Base-by-base conservation (phyloP, 2,797 vertebrate species). In the Cirrhinus mrigala region DNA sequence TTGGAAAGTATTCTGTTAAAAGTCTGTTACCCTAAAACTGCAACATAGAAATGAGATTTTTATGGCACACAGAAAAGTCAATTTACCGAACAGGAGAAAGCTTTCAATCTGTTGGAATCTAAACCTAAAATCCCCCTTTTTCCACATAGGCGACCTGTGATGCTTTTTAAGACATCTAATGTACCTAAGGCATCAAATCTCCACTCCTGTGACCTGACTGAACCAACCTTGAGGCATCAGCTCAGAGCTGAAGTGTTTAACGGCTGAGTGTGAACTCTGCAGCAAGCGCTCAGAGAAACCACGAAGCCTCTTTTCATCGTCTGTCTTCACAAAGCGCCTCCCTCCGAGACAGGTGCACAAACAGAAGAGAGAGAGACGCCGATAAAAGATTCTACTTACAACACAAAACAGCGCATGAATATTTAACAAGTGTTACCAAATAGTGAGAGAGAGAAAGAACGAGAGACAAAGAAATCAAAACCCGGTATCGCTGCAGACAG, bases 341-440 rank as follows among this genome's bases (percentile, higher is more conserved):
- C 77, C 87, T 82, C 40, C 1, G 68, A 88, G 87, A 87, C 86
- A 85, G 70, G 58, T 46, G 76, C 62, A 81, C 64, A 83, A 86
- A 89, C 85, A 77, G 64, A 54, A 62, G 77, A 81, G 81, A 76
- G 78, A 70, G 29, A 56, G 69, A 82, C 15, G 29, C n/a, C 10
- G 73, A 83, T 60, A 80, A 87, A 79, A 68, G 87, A 84, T 69
- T 84, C 74, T 14, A 58, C 79, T n/a, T 66, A 82, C 68, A 71
- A 82, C 83, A 87, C 71, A 89, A 85, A 73, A 64, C 75, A 70
- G 75, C 2, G 20, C 62, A 81, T 89, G 89, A 85, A 90, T 87
- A 88, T 90, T 90, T 87, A 88, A 90, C 76, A 79, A 29, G 58
- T 22, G 58, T 82, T 71, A 68, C 80, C 77, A 66, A 83, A 86